phyloP scores from a whole-genome alignment of 1,140 invertebrate species.

The Microplitis mediator region DNA sequence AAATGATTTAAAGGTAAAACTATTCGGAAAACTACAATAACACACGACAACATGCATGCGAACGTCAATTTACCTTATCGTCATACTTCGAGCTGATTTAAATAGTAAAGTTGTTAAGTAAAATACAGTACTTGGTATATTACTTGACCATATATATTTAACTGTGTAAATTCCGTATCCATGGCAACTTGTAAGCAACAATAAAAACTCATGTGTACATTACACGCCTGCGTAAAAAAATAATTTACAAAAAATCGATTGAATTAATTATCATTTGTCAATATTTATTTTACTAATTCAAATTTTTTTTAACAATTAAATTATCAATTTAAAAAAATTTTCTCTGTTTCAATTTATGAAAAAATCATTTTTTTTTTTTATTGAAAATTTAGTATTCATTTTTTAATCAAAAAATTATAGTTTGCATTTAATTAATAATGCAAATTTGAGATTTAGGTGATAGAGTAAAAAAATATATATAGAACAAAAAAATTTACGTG shows the following conservation, averaged over 20 bases:
- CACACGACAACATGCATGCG: not conserved
- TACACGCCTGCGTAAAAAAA: conserved; percentile 46
- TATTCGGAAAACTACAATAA: not conserved
- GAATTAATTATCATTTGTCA: not conserved
- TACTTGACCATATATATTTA: not conserved
- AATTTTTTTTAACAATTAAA: not conserved
- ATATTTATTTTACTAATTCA: not conserved
- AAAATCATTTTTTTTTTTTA: too few species aligned
- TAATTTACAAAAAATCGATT: not conserved
- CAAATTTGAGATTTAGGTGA: too few species aligned
- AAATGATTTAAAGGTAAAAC: not conserved
- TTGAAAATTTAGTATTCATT: too few species aligned
- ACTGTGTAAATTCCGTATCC: conserved; percentile 40
- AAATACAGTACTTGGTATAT: not conserved
- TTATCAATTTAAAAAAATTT: too few species aligned
- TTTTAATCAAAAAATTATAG: too few species aligned
- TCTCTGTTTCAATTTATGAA: too few species aligned
- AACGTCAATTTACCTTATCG: conserved; percentile 16
- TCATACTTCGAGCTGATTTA: conserved; percentile 10
- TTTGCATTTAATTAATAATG: too few species aligned
- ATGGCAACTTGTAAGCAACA: conserved; percentile 55
- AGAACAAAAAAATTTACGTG: too few species aligned
- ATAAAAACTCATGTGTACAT: conserved; percentile 33
- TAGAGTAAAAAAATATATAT: too few species aligned
- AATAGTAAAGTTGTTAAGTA: not conserved